Conservation (phyloP, 2,888 invertebrate species). For the Stramonita haemastoma region DNA sequence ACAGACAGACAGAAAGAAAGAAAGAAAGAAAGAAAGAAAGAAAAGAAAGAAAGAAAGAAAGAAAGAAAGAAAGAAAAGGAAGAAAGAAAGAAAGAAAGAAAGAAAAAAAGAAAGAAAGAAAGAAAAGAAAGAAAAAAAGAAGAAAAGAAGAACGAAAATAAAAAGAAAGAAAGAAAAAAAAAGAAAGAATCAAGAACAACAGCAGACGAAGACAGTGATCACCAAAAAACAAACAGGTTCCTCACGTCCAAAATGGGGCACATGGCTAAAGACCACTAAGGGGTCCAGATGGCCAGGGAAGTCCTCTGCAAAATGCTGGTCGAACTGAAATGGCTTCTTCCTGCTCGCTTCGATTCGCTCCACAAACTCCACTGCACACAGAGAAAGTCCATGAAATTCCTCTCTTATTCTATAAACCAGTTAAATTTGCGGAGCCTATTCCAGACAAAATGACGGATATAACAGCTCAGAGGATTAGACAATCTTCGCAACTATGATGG, state of each 20-base stretch:
- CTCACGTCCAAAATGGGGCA: slow-evolving; percentile 36
- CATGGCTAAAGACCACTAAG: background rate
- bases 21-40: background rate
- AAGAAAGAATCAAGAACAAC: background rate
- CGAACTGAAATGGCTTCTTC: slow-evolving; percentile 16
- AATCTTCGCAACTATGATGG: no score
- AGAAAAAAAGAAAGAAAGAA: no score
- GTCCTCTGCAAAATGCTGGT: slow-evolving; percentile 19
- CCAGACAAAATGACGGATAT: no score
- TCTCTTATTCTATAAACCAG: no score
- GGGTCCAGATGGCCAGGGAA: background rate
- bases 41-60: background rate
- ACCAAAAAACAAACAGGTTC: background rate
- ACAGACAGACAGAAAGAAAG: no score
- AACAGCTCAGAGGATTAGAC: no score
- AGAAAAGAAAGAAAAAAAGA: no score
- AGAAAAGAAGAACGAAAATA: no score
- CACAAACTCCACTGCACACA: slow-evolving; percentile 9
- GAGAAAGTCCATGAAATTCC: background rate
- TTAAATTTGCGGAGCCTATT: no score
- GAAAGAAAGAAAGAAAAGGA: no score
- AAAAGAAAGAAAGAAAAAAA: background rate
- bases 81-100: no score
- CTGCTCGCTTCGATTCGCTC: background rate
- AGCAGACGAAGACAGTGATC: background rate